Conservation (phyloP, 2,888 invertebrate genomes). For the Koerneria pararmatus region DNA sequence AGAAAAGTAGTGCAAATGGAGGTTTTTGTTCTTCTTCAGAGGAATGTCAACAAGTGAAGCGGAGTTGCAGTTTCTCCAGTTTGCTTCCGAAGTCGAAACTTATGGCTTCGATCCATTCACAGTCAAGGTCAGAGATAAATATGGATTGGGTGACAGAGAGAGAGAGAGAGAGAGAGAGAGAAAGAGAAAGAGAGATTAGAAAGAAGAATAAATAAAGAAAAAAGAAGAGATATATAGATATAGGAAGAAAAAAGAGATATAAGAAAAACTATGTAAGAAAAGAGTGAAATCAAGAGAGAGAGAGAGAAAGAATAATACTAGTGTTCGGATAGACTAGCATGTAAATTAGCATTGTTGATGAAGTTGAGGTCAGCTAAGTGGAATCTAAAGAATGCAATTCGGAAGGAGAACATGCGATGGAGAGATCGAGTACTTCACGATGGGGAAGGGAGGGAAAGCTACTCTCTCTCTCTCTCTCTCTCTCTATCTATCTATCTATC, state of each 20-base stretch:
- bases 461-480: too few relatives aligned
- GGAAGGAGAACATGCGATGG: too few relatives aligned
- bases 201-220: too few relatives aligned
- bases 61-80: constrained; percentile 83
- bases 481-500: too few relatives aligned
- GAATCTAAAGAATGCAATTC: too few relatives aligned
- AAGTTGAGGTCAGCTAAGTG: too few relatives aligned
- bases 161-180: not conserved
- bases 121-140: constrained; percentile 73
- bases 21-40: constrained; percentile 60
- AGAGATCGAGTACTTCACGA: too few relatives aligned
- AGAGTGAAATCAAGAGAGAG: too few relatives aligned
- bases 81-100: constrained; percentile 85
- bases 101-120: constrained; percentile 97
- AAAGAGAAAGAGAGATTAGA: not conserved
- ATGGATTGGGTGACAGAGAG: not conserved
- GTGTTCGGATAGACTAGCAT: constrained; percentile 1
- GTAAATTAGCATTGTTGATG: too few relatives aligned
- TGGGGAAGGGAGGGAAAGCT: too few relatives aligned
- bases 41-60: constrained; percentile 82
- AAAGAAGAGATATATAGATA: not conserved
- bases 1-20: not conserved
- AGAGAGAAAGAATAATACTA: constrained; percentile 3
- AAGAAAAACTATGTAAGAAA: too few relatives aligned
- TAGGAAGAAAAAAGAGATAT: not conserved